Evolutionary conservation across 2,797 vertebrate species (phyloP), one percentile per base, ranked within the genome.

Genomic region (Syndactyla subalaris): DNA sequence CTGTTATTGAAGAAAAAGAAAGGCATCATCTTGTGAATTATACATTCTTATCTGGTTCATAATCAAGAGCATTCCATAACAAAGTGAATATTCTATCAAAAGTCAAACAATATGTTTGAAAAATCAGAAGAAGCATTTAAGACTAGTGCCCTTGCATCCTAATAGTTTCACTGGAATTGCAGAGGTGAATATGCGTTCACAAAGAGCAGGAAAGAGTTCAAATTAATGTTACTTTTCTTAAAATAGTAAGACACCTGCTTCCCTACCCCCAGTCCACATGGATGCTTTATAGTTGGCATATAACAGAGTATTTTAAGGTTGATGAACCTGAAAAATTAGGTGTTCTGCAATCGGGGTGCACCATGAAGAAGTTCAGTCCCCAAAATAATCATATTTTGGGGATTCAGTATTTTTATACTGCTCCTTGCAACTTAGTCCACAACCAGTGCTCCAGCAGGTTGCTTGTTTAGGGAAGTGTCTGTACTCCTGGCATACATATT

Each of bases 61-160:
- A 97, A 96, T 95, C 66, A 95, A 95, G 92, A 95, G 54, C 34
- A 86, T 88, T 93, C 62, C 72, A 59, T 96, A 89, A 94, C 75
- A 95, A 96, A 97, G 89, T 84, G 54, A 95, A 88, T 93, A 88
- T 96, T 97, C 95, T 95, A 93, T 96, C 61, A 96, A 66, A 97
- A 97, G 70, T 96, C 85, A 97, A 97, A 94, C 59, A 95, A 67
- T 88, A 65, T 91, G 58, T 93, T 97, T 96, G 75, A 74, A 96
- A 95, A 97, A 96, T 89, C 70, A 88, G 51, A 93, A 65, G 54
- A 84, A 80, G 30, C 19, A 71, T 89, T 96, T 96, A 90, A 93
- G 97, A 70, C 14, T 36, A 85, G n/a, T 91, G 55, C 15, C 49
- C 39, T 94, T 82, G 45, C 58, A 89, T 96, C 67, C 61, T 93